Evolutionary conservation across 37 sponge, comb jelly and placozoan genomes (phyloP), one percentile per base, ranked within the genome.

Genomic region (Axinella damicornis): DNA sequence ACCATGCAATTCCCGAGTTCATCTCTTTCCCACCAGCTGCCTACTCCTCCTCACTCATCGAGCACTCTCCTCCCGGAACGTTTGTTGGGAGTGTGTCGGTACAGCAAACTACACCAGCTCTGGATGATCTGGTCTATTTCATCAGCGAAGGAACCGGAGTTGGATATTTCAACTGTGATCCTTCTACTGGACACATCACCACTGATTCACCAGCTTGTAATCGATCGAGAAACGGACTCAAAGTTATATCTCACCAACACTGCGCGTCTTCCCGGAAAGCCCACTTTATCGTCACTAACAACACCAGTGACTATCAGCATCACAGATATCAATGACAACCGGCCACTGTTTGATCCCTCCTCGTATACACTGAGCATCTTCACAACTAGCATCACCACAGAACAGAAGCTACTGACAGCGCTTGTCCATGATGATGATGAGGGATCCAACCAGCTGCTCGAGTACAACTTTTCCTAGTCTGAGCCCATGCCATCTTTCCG

Each of bases 11-110:
- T 0, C 91, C 91, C 0, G 85, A 84, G 34, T 24, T 1, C 2
- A 65, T 91, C 12, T 41, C 19, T 2, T 91, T 85, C 57, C 22
- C 60, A 12, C 30, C 9, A 0, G 1, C 22, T 4, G 12, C 13
- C 0, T 91, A 85, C 68, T 22, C 40, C 20, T 85, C 80, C 38
- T 16, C 19, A 16, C 9, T 76, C 4, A 24, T 53, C 41, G 91
- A 91, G 64, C 38, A 76, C 25, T 28, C 65, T 2, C 5, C 65
- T 25, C 35, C 27, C 14, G 64, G 41, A 11, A 69, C 74, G 15
- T 1, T 58, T 54, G 74, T 85, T 21, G 86, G 86, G 20, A 67
- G 34, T 53, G 72, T 91, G 27, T 55, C 75, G 11, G 36, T 87
- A 31, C 1, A 24, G 16, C 74, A 60, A 59, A 57, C 21, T 1